Base-by-base conservation (phyloP, 2,888 invertebrate genomes). In the Ernsta delagoae region DNA sequence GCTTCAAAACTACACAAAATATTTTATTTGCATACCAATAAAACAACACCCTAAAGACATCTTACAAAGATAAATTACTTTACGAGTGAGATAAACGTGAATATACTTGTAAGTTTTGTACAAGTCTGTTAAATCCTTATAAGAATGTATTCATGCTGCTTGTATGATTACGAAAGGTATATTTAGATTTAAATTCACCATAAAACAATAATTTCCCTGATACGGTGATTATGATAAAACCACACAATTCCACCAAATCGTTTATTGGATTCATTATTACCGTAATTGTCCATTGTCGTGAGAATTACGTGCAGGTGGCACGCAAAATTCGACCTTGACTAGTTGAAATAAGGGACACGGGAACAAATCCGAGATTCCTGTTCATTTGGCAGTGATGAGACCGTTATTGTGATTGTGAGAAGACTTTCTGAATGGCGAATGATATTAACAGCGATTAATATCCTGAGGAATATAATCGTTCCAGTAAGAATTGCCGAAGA, bases 261-360 rank as follows among this genome's bases (percentile, higher is more conserved):
- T 69, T 75, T 74, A 76, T 76, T 75, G 73, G 75, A 74, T 75
- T 75, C 75, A 74, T 73, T 74, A 74, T 75, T 72, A 67, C 69
- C 73, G 73, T 74, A 76, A 76, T 53, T 53, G 53, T 53, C 53
- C 53, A 24, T 53, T 53, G 24, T 53, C 75, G 75, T 73, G 71
- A 72, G 71, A 72, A 65, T 64, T 67, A 70, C 69, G 59, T 57
- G 9, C 11, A 9, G 9, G 24, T 53, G 24, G 9, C 53, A 31
- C 2, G 24, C 53, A 6, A 53, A 31, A 4, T 11, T 31, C 24
- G 56, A 61, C 48, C 34, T 34, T 61, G 34, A 12, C 34, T 11
- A 7, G 7, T 24, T 4, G 1, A 6, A n/a, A 61, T 61, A 61
- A n/a, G 36, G 7, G 11, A 5, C 41, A 24, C 1, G 12, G 61